These are phyloP conservation scores for Holothuria leucospilota DNA, from an alignment of 53 echinoderm and acorn worm species.

Conservation along the genomic window DNA sequence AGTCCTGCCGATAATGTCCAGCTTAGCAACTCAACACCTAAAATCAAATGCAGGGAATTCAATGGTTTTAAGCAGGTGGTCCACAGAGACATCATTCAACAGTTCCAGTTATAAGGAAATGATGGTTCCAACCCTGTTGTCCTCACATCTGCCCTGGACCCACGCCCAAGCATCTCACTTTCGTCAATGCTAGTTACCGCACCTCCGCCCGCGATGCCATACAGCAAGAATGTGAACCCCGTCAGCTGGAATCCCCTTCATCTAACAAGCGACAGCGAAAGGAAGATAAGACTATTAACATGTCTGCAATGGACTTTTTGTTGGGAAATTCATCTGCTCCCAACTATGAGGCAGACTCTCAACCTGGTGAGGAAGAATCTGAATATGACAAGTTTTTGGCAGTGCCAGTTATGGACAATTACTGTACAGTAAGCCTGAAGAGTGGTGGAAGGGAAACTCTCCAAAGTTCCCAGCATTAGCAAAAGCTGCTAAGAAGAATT, in stretches of 20 bases:
- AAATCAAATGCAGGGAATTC: not conserved
- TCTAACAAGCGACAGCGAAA: slow-evolving; percentile 7
- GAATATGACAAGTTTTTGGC: not conserved
- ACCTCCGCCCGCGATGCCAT: not conserved
- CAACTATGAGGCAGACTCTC: no score
- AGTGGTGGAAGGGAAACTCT: slow-evolving; percentile 53
- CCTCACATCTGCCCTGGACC: not conserved
- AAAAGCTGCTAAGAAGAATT: slow-evolving; percentile 24
- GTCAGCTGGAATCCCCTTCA: not conserved
- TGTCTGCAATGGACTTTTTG: slow-evolving; percentile 23
- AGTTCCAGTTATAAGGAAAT: not conserved
- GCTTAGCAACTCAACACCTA: slow-evolving; percentile 15
- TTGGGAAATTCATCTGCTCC: not conserved
- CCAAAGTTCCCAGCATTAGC: slow-evolving; percentile 22
- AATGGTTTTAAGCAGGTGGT: slow-evolving; percentile 14
- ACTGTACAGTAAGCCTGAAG: not conserved
- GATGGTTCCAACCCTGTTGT: not conserved
- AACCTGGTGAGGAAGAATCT: slow-evolving; percentile 3
- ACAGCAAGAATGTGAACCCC: not conserved
- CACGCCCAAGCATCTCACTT: not conserved
- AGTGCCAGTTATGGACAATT: not conserved
- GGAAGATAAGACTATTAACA: not conserved
- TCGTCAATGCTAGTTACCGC: not conserved
- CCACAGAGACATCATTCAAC: not conserved
- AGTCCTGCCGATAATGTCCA: slow-evolving; percentile 31